phyloP scores from a whole-genome alignment of 2,797 vertebrate species.

The Melanotaenia trifasciata region DNA sequence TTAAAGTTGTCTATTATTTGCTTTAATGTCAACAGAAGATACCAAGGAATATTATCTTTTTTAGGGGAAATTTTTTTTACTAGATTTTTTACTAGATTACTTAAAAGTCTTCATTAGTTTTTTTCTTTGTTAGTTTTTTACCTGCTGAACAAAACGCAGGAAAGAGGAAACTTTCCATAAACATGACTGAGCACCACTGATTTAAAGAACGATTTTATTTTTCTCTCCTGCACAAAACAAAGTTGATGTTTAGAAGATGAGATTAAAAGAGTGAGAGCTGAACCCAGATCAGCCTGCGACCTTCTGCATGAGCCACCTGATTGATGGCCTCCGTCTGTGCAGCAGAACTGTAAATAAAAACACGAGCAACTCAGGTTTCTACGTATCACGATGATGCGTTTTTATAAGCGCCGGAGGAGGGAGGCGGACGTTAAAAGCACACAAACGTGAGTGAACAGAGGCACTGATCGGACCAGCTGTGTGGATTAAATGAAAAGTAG shows the following conservation, averaged over 20 bases:
- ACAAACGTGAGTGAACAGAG: slow-evolving; percentile 5
- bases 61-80: not conserved
- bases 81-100: not conserved
- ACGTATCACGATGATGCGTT: slow-evolving; percentile 65
- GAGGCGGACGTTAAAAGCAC: slow-evolving; percentile 44
- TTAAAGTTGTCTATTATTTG: not conserved
- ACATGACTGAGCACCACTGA: not conserved
- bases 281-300: slow-evolving; percentile 14
- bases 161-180: too few species aligned
- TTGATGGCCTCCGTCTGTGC: slow-evolving; percentile 8
- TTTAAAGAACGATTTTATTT: not conserved
- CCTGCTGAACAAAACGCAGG: too few species aligned
- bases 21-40: not conserved
- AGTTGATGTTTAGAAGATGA: not conserved
- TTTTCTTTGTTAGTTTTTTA: too few species aligned
- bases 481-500: not conserved
- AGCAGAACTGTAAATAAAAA: slow-evolving; percentile 65
- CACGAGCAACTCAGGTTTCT: slow-evolving; percentile 78
- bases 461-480: not conserved
- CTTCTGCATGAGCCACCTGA: slow-evolving; percentile 16
- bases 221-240: not conserved
- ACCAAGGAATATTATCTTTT: too few species aligned
- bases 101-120: too few species aligned
- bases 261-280: not conserved
- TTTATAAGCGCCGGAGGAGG: slow-evolving; percentile 37